These are phyloP conservation scores for Aselliscus stoliczkanus DNA, from an alignment of 2,797 vertebrate species.

Conservation along the genomic window DNA sequence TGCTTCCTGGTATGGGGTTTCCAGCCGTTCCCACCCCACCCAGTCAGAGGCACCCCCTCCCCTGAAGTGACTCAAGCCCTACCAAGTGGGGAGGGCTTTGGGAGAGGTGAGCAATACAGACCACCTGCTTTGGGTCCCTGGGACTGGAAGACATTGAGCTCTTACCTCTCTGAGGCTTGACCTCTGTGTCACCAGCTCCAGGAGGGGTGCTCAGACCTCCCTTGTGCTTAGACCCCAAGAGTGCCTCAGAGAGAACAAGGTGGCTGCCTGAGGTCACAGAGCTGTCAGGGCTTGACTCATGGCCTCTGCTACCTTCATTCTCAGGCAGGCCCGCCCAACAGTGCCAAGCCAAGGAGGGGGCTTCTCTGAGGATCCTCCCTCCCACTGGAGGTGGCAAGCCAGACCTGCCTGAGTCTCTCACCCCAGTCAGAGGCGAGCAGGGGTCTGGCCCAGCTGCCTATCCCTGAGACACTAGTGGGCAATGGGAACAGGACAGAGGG, in stretches of 20 bases:
- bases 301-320: not conserved
- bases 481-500: not conserved
- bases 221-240: not conserved
- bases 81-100: not conserved
- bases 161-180: not conserved
- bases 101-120: not conserved
- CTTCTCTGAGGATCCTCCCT: not conserved
- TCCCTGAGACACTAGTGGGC: not conserved
- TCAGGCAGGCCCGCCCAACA: not conserved
- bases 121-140: not conserved
- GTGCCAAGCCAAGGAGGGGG: not conserved
- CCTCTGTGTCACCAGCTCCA: not conserved
- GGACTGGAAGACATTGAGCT: not conserved
- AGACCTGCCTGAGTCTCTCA: not conserved
- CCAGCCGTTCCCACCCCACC: not conserved
- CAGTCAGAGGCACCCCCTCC: not conserved
- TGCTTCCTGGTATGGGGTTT: constrained; percentile 57
- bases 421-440: not conserved
- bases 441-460: not conserved
- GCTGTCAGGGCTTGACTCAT: accelerated
- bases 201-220: not conserved
- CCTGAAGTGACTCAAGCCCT: not conserved
- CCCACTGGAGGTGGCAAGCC: not conserved
- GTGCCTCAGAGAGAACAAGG: not conserved
- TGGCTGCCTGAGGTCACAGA: not conserved